phyloP scores from a whole-genome alignment of 2,888 invertebrate genomes.

The Machimus atricapillus region DNA sequence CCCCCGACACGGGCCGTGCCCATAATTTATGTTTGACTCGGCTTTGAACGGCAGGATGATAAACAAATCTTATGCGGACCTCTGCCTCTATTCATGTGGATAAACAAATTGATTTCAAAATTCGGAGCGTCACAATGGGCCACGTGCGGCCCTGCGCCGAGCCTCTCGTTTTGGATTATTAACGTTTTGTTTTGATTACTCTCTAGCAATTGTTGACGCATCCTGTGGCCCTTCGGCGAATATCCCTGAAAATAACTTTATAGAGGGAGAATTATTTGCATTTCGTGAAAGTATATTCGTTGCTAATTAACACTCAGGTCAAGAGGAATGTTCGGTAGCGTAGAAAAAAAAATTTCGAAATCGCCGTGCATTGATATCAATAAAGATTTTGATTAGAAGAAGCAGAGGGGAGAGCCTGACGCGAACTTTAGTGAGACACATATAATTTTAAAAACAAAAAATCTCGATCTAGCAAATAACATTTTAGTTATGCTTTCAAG shows the following conservation, averaged over 20 bases:
- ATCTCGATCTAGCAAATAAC: no score
- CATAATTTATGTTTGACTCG: background rate
- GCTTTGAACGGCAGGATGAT: slow-evolving; percentile 13
- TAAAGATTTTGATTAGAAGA: background rate
- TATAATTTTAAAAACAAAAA: no score
- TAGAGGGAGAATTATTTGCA: background rate
- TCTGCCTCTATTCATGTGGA: slow-evolving; percentile 17
- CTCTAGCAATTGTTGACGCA: background rate
- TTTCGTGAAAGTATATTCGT: background rate
- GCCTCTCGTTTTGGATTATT: slow-evolving; percentile 17
- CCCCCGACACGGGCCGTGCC: background rate
- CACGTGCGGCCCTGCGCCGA: background rate
- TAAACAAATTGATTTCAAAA: slow-evolving; percentile 37
- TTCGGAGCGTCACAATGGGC: slow-evolving; percentile 15
- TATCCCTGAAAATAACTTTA: background rate
- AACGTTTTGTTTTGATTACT: slow-evolving; percentile 24
- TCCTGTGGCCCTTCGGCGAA: background rate
- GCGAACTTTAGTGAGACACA: no score
- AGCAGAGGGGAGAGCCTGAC: background rate
- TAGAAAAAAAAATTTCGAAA: background rate
- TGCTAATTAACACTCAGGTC: background rate
- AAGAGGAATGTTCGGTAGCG: background rate
- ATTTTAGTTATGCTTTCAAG: no score
- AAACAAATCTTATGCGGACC: slow-evolving; percentile 3
- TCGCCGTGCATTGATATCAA: background rate